Base-by-base conservation (phyloP, 2,797 vertebrate species). In the Ciconia nigra region DNA sequence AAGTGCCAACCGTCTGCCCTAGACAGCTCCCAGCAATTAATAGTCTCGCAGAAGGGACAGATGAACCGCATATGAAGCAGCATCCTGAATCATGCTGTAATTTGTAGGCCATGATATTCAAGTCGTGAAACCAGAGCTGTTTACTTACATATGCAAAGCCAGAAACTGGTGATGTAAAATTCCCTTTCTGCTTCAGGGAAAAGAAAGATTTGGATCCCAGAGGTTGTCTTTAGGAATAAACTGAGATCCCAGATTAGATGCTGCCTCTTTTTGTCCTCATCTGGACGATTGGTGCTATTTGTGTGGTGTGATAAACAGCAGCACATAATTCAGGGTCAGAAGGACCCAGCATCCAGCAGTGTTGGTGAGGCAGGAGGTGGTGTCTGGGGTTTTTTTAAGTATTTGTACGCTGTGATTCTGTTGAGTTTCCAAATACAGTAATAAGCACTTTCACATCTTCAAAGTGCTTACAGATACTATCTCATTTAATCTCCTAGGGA, bases 371-470 rank as follows among this genome's bases (percentile, higher is more conserved):
- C 77, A 93, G 65, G 39, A 65, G 47, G 14, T 49, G 16, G 8
- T 71, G 70, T 59, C 69, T 78, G 51, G 41, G 10, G 5, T 4
- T 39, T 25, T 46, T 49, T 39, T n/a, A 44, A 57, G 39, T 57
- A 35, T 66, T 84, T 87, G 31, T 39, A 19, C 0, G 5, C 33
- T 57, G 25, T 70, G 57, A 29, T 77, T 80, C 35, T 87, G 33
- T 57, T 90, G 67, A 33, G 51, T 87, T 86, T 59, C 24, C 74
- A 72, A 52, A n/a, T 42, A n/a, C 21, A 70, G 21, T 57, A 93
- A 95, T 73, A 92, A 93, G 67, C 33, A 39, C 49, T 92, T 77
- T 24, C 15, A 25, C 33, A 44, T 85, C 94, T 94, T 93, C 90
- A 90, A 74, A 95, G 90, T 39, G 15, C 61, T 78, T n/a, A 10